Percentiles rank a stretch among this genome's conserved stretches.
Evolutionary conservation across 2,113 vertebrate species (phyloP).

Genomic region (Ceyx melanurus): DNA sequence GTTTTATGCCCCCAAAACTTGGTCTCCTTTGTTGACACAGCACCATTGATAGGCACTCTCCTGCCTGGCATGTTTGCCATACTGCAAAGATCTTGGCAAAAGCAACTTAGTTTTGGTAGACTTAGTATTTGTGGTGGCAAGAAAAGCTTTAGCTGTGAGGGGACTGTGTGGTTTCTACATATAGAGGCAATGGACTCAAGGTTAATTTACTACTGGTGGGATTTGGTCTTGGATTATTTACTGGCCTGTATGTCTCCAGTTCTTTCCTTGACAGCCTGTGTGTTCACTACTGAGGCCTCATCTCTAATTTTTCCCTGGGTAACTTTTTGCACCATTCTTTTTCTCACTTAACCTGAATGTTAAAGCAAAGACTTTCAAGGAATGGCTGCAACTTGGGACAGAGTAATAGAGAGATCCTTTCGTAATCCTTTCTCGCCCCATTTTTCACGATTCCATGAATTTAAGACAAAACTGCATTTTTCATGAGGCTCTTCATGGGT

Average conservation of each 20-base stretch:
- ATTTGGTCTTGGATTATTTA: background rate
- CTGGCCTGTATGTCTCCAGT: too few species aligned
- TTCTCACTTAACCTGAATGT: background rate
- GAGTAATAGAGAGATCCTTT: background rate
- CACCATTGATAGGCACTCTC: fast-evolving
- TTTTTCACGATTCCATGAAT: background rate
- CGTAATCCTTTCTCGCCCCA: background rate
- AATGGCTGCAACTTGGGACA: background rate
- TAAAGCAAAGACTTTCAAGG: background rate
- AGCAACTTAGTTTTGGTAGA: fast-evolving
- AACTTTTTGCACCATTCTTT: background rate
- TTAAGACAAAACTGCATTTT: background rate
- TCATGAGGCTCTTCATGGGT: background rate
- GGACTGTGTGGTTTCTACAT: background rate
- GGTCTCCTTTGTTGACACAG: background rate
- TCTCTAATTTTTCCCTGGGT: background rate
- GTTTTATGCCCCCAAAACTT: background rate
- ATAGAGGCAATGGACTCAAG: background rate
- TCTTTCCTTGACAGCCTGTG: background rate
- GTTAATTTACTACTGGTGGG: background rate
- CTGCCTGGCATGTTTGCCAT: fast-evolving
- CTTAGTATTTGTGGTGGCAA: background rate
- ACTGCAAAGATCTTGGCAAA: background rate
- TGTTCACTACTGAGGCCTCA: fast-evolving
- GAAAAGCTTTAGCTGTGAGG: background rate